A percentile compares a stretch with the other conserved stretches of the same genome.
Conservation (phyloP, 2,113 vertebrate species). For the Cygnus buccinator region DNA sequence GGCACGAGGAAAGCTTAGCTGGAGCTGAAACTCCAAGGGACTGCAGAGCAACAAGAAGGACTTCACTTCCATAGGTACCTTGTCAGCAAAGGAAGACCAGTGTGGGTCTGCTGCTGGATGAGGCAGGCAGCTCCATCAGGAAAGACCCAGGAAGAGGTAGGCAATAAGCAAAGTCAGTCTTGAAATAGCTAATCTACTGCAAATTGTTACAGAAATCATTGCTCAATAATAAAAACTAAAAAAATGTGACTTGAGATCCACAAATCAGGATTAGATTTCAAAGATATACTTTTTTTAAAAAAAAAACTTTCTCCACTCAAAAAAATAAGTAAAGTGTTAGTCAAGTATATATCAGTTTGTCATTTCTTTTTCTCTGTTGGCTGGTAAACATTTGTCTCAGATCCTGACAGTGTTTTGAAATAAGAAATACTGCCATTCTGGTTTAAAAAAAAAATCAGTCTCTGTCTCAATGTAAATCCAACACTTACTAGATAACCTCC, state of each 20-base stretch:
- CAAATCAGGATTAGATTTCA: neutral
- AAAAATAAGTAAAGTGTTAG: neutral
- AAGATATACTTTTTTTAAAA: neutral
- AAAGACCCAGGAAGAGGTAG: neutral
- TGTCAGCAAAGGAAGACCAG: neutral
- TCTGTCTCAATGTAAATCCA: neutral
- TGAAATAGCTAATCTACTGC: neutral
- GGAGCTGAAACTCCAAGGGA: neutral
- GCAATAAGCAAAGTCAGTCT: neutral
- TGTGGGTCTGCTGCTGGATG: neutral
- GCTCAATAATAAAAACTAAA: neutral
- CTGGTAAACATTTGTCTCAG: fast-evolving
- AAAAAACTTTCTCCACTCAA: neutral
- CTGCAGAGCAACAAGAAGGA: neutral
- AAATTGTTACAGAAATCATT: neutral
- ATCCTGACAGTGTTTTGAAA: neutral
- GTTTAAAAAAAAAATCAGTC: neutral
- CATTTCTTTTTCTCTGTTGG: neutral
- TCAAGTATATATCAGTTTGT: neutral
- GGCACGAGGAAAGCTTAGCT: neutral
- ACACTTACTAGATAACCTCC: neutral
- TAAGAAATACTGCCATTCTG: neutral
- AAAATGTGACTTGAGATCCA: neutral
- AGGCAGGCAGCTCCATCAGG: neutral
- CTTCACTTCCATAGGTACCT: neutral